These are phyloP conservation scores for Anarhynchus alexandrinus DNA, from an alignment of 2,113 vertebrate genomes.

Conservation along the genomic window DNA sequence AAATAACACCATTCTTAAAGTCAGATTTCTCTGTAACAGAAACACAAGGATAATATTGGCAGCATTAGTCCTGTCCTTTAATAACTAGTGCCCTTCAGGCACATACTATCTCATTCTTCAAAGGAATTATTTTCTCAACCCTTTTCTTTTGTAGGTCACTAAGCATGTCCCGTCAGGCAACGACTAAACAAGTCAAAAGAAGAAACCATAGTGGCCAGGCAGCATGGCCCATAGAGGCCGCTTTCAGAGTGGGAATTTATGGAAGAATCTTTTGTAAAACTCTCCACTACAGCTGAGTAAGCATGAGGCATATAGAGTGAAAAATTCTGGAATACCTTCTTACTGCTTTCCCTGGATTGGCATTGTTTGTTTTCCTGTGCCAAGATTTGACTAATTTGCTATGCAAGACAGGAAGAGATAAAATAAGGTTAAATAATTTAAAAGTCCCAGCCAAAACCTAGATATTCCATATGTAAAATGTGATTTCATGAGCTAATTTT, in stretches of 20 bases:
- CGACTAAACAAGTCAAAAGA: neutral
- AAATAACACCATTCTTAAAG: neutral
- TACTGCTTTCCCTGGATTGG: neutral
- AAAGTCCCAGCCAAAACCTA: neutral
- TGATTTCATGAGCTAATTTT: neutral
- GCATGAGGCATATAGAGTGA: accelerated
- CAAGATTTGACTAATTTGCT: neutral
- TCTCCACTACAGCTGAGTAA: neutral
- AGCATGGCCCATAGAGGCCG: neutral
- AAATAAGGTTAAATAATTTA: neutral
- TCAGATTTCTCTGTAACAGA: neutral
- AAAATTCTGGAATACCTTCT: neutral
- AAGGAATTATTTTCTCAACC: neutral
- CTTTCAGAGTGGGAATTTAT: neutral
- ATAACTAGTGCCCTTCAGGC: too few species aligned
- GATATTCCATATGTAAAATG: neutral
- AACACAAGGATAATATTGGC: neutral
- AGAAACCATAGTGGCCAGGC: neutral
- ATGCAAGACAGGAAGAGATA: neutral
- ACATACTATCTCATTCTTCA: neutral
- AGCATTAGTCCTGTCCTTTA: neutral
- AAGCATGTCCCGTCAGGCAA: neutral
- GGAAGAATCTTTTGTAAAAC: neutral
- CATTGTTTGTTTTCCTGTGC: neutral
- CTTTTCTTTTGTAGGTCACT: neutral